Evolutionary conservation across 1,140 invertebrate genomes (phyloP), one percentile per base, ranked within the genome.

Genomic region (Drosophila setifemur): DNA sequence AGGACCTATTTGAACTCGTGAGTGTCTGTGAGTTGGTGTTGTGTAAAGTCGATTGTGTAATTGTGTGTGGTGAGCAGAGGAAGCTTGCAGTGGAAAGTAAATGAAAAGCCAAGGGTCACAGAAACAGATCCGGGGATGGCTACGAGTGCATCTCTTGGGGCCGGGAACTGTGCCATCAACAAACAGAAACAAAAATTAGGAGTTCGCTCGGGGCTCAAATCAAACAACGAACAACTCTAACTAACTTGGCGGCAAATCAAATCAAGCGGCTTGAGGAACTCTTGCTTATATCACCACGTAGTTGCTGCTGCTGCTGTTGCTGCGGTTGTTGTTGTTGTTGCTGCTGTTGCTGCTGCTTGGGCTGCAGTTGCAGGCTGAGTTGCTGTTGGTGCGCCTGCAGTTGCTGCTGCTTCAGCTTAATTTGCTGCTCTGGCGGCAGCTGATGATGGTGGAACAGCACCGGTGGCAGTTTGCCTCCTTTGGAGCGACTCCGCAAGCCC

Each of bases 181-280:
- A 68, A 50, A 55, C 43, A 63, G 28, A 55, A 75, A 39, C 9
- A 18, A 76, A 33, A 16, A 14, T 11, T 12, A 14, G 66, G 57
- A 42, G 45, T 44, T 21, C 50, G 63, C 9, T 45, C 31, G 16
- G 25, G 58, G 29, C 58, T 37, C 54, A 61, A 76, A 76, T 52
- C 31, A 72, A 83, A 78, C 37, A 7, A 37, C n/a, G n/a, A 88
- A 83, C 74, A 74, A 58, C 37, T 73, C 78, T 79, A 83, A 83
- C 81, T 83, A 86, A 83, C 74, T 86, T 83, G 79, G 79, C 79
- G 55, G 81, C 85, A 83, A 88, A 88, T 86, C 57, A 87, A 88
- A 88, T 87, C 64, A 86, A 81, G 76, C 82, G 88, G 74, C 76
- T 89, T 53, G 79, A 77, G 53, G 79, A 83, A 83, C 53, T 85